Evolutionary conservation across 2,888 invertebrate species (phyloP).

Genomic region (Apoda limacodes): DNA sequence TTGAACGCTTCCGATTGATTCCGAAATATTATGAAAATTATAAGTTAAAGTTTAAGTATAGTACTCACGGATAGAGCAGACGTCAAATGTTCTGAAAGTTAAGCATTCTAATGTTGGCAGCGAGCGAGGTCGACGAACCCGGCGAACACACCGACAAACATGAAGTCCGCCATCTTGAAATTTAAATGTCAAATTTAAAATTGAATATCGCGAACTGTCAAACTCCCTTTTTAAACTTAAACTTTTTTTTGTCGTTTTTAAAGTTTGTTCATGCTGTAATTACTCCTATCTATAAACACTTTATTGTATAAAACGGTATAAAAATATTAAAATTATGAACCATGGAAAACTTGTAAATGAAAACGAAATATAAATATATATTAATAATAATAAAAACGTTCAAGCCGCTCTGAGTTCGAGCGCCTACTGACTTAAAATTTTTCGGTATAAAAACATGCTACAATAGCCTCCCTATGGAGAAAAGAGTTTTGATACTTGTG

Average conservation of each 20-base stretch:
- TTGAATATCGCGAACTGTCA: conserved; percentile 45
- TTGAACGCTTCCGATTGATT: conserved; percentile 24
- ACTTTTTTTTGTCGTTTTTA: conserved; percentile 12
- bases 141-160: conserved; percentile 45
- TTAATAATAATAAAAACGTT: conserved; percentile 69
- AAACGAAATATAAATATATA: conserved; percentile 71
- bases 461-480: conserved; percentile 58
- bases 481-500: conserved; percentile 50
- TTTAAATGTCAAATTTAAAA: conserved; percentile 47
- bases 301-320: conserved; percentile 68
- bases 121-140: conserved; percentile 48
- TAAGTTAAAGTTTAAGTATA: no score
- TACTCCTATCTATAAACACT: conserved; percentile 65
- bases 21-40: conserved; percentile 7
- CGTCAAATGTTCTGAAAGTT: conserved; percentile 64
- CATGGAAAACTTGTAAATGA: conserved; percentile 69
- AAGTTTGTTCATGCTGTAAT: conserved; percentile 39
- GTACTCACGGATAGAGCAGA: conserved; percentile 60
- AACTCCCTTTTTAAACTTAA: conserved; percentile 19
- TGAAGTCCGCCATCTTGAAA: conserved; percentile 58
- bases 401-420: conserved; percentile 66
- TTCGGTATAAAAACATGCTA: conserved; percentile 71
- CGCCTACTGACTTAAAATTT: conserved; percentile 71
- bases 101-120: conserved; percentile 47
- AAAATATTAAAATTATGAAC: conserved; percentile 70